These are phyloP conservation scores for Tolmerus cingulatus DNA, from an alignment of 2,888 invertebrate genomes.

Conservation along the genomic window DNA sequence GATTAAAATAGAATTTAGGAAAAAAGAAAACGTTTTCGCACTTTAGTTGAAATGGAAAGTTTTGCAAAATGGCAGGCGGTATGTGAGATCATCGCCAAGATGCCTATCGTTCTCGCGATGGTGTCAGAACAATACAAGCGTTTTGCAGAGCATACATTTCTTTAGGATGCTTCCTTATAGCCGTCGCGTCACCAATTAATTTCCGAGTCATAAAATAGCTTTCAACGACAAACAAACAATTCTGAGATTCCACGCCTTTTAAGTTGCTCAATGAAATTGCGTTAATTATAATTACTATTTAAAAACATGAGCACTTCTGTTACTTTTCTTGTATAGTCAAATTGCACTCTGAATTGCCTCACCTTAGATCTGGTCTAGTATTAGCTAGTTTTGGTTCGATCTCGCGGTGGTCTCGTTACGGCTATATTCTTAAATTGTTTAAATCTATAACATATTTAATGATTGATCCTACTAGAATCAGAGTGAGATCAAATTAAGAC, in stretches of 20 bases:
- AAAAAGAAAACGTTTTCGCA: not conserved
- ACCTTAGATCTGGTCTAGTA: no score
- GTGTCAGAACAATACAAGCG: not conserved
- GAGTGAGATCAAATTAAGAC: no score
- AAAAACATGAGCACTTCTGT: no score
- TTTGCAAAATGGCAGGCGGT: not conserved
- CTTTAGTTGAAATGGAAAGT: constrained; percentile 17
- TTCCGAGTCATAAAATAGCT: not conserved
- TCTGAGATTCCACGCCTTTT: not conserved
- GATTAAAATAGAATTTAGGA: constrained; percentile 3
- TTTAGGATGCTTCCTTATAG: not conserved
- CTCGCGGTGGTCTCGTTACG: no score
- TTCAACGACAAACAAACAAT: not conserved
- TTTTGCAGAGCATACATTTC: not conserved
- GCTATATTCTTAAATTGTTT: no score
- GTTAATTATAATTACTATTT: not conserved
- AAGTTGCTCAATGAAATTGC: not conserved
- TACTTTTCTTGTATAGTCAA: no score
- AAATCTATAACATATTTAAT: no score
- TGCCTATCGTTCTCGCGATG: not conserved
- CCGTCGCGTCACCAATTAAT: not conserved
- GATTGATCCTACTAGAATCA: no score
- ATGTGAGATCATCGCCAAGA: not conserved
- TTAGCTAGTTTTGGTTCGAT: no score
- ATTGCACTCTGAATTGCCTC: no score